Evolutionary conservation across 1,140 invertebrate genomes (phyloP).

Genomic region (Drosophila tsacasi): DNA sequence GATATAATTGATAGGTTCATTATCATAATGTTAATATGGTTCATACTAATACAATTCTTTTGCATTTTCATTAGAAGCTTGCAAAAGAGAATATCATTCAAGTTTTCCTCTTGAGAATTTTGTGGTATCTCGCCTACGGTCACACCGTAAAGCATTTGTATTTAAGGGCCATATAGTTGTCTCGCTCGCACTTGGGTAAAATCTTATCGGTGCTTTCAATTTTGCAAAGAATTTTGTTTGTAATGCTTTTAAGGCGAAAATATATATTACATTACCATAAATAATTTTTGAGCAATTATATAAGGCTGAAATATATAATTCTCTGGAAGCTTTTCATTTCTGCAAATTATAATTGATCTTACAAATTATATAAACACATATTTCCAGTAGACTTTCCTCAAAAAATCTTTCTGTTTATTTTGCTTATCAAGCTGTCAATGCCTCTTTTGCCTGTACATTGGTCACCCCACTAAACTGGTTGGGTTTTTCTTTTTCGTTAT

Average conservation of each 20-base stretch:
- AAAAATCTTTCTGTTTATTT: too few species aligned
- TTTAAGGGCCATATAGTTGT: neutral
- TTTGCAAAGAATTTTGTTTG: neutral
- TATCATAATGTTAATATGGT: neutral
- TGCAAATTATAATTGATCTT: neutral
- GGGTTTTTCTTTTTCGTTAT: conserved; percentile 65
- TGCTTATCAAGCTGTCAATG: too few species aligned
- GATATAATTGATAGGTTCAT: too few species aligned
- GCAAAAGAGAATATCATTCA: neutral
- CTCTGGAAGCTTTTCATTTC: neutral
- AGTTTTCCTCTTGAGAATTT: neutral
- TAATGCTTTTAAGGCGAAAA: neutral
- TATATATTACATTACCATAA: neutral
- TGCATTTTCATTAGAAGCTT: neutral
- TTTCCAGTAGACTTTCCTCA: neutral
- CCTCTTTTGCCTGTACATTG: conserved; percentile 1
- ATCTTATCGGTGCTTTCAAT: neutral
- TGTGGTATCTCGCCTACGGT: neutral
- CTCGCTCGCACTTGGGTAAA: neutral
- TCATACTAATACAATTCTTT: neutral
- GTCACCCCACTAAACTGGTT: conserved; percentile 55
- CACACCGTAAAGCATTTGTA: neutral
- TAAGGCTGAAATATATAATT: too few species aligned
- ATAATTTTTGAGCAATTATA: neutral
- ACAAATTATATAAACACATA: neutral